Evolutionary conservation across 2,888 invertebrate genomes (phyloP), one percentile per base, ranked within the genome.

Genomic region (Chaetogeoica ovagalla): DNA sequence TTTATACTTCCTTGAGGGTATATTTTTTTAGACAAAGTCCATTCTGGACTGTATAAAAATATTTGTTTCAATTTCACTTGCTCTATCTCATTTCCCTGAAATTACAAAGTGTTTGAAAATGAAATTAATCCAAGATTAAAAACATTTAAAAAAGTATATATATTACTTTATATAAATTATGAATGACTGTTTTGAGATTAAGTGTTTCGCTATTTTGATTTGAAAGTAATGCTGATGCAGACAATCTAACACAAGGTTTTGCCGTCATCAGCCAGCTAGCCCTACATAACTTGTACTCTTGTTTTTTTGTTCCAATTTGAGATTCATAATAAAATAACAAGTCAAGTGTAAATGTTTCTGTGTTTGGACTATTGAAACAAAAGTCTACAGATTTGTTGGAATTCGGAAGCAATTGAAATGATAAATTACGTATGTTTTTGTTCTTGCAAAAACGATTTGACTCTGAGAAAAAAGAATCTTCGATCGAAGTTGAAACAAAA

Each of bases 241-340:
- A 62, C 23, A 79, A 71, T 23, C 62, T 62, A 43, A 79, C 55
- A 79, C 79, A 79, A 57, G 79, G 79, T 65, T 71, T 79, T 52
- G 79, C 79, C 13, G 63, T 79, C 71, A 79, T 79, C 15, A 23
- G 23, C 79, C 79, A 79, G 6, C 79, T 79, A 63, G 79, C 79
- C 6, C 79, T 79, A 52, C 79, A 79, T 52, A 79, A 63, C 65
- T 55, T 79, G 19, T 79, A 79, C 9, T 79, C 79, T 30, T 43
- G 71, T 30, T 79, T 79, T 79, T 79, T 79, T 2, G 63, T 71
- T 57, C 55, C 79, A 17, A 63, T 65, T 79, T 71, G 79, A 79
- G 79, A 63, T 71, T 79, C 79, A 71, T 79, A 79, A 63, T 79
- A 79, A 79, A 79, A 79, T 65, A 79, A 71, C 48, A 79, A 71